Conservation (phyloP, 2,888 invertebrate genomes). For the Drosophila helvetica region DNA sequence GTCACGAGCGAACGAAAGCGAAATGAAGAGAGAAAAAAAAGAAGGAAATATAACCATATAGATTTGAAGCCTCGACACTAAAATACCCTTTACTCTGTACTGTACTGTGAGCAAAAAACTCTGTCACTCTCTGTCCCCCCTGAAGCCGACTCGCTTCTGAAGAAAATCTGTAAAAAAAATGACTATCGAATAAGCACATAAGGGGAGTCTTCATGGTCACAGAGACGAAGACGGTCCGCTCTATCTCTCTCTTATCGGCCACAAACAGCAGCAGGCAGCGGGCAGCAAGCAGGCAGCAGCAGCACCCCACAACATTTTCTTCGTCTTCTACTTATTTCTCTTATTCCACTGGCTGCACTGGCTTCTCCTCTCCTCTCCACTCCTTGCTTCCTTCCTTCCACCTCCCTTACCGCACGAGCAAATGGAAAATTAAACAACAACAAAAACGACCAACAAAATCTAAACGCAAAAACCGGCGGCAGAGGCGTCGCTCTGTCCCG, state of each 20-base stretch:
- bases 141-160: background rate
- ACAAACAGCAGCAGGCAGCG: background rate
- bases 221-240: background rate
- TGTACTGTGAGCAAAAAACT: background rate
- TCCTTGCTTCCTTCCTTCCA: too few species aligned
- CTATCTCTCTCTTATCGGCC: background rate
- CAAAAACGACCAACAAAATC: slow-evolving; percentile 49
- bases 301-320: background rate
- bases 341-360: slow-evolving; percentile 27
- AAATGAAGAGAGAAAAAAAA: slow-evolving; percentile 39
- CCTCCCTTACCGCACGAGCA: background rate
- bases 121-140: too few species aligned
- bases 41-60: background rate
- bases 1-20: slow-evolving; percentile 46
- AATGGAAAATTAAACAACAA: slow-evolving; percentile 76
- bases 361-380: background rate
- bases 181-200: background rate
- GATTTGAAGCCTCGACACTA: slow-evolving; percentile 1
- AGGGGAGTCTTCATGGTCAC: background rate
- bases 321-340: slow-evolving; percentile 7
- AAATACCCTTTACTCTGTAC: background rate
- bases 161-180: background rate
- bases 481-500: slow-evolving; percentile 65
- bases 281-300: background rate
- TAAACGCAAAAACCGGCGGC: slow-evolving; percentile 8